Conservation (phyloP, 1,140 invertebrate genomes). For the Drosophila auraria region DNA sequence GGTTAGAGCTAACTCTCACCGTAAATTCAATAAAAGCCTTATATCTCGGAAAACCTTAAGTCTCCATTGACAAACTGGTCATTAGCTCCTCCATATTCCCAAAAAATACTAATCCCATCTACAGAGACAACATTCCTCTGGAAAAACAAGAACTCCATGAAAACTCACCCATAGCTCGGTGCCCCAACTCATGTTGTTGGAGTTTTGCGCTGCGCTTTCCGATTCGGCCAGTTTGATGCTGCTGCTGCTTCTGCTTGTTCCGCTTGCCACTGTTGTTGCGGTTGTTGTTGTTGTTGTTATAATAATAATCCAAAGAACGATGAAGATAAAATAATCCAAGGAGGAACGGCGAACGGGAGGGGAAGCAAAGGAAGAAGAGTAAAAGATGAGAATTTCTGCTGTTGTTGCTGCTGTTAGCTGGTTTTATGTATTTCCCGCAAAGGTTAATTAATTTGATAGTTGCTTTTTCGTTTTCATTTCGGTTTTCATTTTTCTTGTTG, state of each 20-base stretch:
- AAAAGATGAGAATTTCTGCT: constrained; percentile 48
- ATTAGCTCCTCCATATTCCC: too few species aligned
- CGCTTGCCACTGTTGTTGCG: constrained; percentile 61
- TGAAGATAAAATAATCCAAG: constrained; percentile 49
- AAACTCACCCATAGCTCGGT: constrained; percentile 88
- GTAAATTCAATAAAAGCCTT: not conserved
- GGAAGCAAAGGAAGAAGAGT: constrained; percentile 32
- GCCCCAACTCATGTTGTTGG: constrained; percentile 87
- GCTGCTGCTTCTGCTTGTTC: constrained; percentile 64
- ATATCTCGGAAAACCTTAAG: not conserved
- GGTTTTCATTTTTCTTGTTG: constrained; percentile 15
- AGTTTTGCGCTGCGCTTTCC: constrained; percentile 75
- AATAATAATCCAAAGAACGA: constrained; percentile 53
- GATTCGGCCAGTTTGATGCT: constrained; percentile 65
- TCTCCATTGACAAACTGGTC: not conserved
- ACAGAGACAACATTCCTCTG: constrained; percentile 3
- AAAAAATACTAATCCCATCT: not conserved
- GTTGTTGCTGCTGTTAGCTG: constrained; percentile 14
- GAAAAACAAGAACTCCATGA: not conserved
- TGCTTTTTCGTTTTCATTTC: constrained; percentile 47
- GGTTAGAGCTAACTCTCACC: too few species aligned
- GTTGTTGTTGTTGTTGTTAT: constrained; percentile 34
- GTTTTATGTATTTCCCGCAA: constrained; percentile 58
- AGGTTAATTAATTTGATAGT: constrained; percentile 73
- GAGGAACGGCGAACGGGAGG: constrained; percentile 11